Evolutionary conservation across 2,888 invertebrate genomes (phyloP).

Genomic region (Argyresthia albistria): DNA sequence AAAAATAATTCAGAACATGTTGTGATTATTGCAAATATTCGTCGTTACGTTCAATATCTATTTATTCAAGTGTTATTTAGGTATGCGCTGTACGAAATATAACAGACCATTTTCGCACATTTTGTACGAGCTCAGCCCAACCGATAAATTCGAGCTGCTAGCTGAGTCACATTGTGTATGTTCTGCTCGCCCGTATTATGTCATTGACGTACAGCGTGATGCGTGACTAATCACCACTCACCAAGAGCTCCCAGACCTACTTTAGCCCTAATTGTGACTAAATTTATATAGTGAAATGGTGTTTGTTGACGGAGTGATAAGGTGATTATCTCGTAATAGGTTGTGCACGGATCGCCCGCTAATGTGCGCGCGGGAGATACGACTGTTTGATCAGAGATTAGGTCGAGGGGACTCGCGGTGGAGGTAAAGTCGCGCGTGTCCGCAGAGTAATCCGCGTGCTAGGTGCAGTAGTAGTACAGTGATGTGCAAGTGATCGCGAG

Average conservation of each 20-base stretch:
- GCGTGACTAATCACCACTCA: too few relatives aligned
- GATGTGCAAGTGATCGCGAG: constrained; percentile 19
- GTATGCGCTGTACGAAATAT: too few relatives aligned
- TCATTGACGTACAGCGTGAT: neutral
- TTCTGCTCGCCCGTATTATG: neutral
- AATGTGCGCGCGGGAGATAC: constrained; percentile 41
- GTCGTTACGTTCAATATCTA: too few relatives aligned
- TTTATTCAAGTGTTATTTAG: too few relatives aligned
- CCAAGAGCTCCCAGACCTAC: too few relatives aligned
- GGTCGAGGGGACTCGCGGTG: neutral
- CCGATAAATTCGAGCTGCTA: constrained; percentile 10
- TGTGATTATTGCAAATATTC: too few relatives aligned
- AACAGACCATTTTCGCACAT: too few relatives aligned
- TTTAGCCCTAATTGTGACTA: too few relatives aligned
- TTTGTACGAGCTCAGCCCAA: neutral
- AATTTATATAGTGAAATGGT: too few relatives aligned
- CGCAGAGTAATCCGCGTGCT: neutral
- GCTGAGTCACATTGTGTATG: neutral
- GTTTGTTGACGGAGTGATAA: too few relatives aligned
- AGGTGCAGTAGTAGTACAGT: constrained; percentile 23
- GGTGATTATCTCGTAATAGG: too few relatives aligned
- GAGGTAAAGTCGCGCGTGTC: neutral
- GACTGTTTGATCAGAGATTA: constrained; percentile 55
- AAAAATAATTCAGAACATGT: too few relatives aligned
- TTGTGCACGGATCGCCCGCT: constrained; percentile 11